Conservation (phyloP, 2,113 vertebrate species). For the Psittacus erithacus region DNA sequence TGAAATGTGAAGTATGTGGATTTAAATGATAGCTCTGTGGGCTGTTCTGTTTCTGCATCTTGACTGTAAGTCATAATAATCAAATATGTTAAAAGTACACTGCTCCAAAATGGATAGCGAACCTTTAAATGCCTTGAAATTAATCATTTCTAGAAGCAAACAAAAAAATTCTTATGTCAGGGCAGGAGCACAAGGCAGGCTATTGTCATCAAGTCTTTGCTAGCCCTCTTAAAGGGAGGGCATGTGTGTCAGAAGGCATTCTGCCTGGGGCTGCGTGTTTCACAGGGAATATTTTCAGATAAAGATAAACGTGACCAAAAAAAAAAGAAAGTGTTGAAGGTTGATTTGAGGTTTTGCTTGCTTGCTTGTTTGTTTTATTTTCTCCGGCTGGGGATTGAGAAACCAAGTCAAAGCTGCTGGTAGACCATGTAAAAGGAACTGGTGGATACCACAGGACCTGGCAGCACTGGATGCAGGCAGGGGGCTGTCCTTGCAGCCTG, state of each 20-base stretch:
- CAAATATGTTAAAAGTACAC: not conserved
- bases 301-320: not conserved
- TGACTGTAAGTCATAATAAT: not conserved
- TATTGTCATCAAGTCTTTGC: not conserved
- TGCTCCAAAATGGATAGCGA: not conserved
- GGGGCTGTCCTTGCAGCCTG: not conserved
- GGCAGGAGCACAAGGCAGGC: not conserved
- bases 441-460: not conserved
- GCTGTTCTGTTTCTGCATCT: not conserved
- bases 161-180: not conserved
- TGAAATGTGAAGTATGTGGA: slow-evolving; percentile 31
- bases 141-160: slow-evolving; percentile 8
- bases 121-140: not conserved
- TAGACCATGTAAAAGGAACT: not conserved
- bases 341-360: not conserved
- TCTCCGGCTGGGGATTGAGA: not conserved
- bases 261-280: not conserved
- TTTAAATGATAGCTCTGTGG: slow-evolving; percentile 6
- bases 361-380: not conserved
- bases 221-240: not conserved
- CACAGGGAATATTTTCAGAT: not conserved
- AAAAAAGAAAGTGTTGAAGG: not conserved
- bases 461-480: not conserved
- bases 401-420: not conserved
- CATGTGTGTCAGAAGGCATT: not conserved